phyloP scores from a whole-genome alignment of 2,888 invertebrate genomes.

The Rambutsinella grinnellia region DNA sequence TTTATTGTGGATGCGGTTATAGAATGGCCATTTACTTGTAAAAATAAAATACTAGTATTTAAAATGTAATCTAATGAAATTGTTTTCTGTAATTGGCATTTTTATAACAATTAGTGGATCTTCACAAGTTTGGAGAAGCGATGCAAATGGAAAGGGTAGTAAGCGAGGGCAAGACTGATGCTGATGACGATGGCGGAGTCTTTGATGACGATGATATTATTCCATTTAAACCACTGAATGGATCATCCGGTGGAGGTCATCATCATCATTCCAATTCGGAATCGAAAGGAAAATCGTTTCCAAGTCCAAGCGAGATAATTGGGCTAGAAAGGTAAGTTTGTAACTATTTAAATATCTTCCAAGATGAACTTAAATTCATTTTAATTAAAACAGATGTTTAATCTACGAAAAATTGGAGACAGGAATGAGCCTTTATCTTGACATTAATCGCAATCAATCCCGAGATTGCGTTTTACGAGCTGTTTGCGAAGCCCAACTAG shows the following conservation, averaged over 20 bases:
- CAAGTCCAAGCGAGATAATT: conserved; percentile 1
- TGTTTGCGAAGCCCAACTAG: conserved; percentile 27
- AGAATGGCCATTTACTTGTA: conserved; percentile 40
- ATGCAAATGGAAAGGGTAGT: conserved; percentile 3
- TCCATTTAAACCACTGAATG: not conserved
- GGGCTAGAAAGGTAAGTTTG: conserved; percentile 18
- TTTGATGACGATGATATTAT: conserved; percentile 4
- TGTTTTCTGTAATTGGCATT: no score
- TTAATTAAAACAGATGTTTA: conserved; percentile 17
- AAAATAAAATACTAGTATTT: conserved; percentile 6
- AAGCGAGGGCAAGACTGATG: conserved; percentile 2
- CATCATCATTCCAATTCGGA: conserved; percentile 2
- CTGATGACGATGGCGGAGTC: not conserved
- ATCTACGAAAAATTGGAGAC: conserved; percentile 45
- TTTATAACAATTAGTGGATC: conserved; percentile 29
- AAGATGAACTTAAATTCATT: not conserved
- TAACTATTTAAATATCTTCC: not conserved
- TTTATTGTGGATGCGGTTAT: conserved; percentile 47
- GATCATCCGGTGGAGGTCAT: not conserved
- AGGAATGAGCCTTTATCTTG: conserved; percentile 30
- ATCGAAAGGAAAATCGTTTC: conserved; percentile 11
- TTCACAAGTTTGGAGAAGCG: conserved; percentile 29
- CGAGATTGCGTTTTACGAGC: conserved; percentile 28
- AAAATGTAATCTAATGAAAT: not conserved
- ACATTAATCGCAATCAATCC: conserved; percentile 12